Evolutionary conservation across 2,888 invertebrate genomes (phyloP), one percentile per base, ranked within the genome.

Genomic region (Sipha maydis): DNA sequence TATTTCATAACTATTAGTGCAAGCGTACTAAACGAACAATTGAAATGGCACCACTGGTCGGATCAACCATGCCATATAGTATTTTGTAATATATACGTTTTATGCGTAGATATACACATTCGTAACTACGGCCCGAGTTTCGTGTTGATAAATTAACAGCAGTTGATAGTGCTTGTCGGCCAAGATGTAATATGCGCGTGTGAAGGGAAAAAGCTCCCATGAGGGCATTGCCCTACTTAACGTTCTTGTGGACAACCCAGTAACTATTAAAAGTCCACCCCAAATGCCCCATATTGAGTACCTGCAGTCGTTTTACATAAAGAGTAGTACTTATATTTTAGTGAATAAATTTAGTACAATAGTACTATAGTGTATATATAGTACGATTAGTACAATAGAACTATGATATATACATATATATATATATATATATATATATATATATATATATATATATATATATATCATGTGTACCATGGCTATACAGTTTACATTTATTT

Each of bases 81-180:
- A 41, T 41, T 41, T 9, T 41, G 14, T 48, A 48, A 48, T 14
- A 14, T 1, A 14, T 48, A 28, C 38, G 38, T 61, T 61, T 34
- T 80, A n/a, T 8, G 17, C 34, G n/a, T 19, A n/a, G n/a, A n/a
- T n/a, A 34, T 34, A 38, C 34, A n/a, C 25, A 61, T 61, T 79
- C 61, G 38, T 14, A 28, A 4, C 19, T 79, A 25, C 21, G 11
- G 79, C 54, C 14, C 79, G 61, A 80, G 38, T 34, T 61, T 80
- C 38, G 38, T 34, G n/a, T 67, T 67, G 61, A 61, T 61, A n/a
- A 80, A 80, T 80, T 25, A 80, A 61, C 61, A n/a, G 71, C 71
- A 41, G 41, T 38, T 41, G 25, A 75, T 38, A 61, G 25, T 61
- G 61, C 25, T 21, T 25, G 25, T 28, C n/a, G 71, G 3, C 17